Conservation (phyloP, 1,140 invertebrate genomes). For the Zaprionus capensis region DNA sequence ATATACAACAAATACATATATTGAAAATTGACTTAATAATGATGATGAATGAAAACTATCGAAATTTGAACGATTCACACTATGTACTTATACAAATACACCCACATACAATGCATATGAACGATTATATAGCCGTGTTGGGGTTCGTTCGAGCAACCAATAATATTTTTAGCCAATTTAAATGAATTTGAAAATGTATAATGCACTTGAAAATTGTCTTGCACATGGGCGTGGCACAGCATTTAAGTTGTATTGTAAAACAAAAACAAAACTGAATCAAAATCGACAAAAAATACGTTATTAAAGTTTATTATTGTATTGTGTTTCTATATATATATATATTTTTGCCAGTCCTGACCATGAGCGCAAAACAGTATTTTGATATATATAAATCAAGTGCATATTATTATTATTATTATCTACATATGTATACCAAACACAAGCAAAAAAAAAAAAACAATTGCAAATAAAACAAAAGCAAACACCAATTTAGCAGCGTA, state of each 20-base stretch:
- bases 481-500: neutral
- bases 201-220: slow-evolving; percentile 40
- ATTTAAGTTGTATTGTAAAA: slow-evolving; percentile 50
- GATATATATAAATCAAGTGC: slow-evolving; percentile 45
- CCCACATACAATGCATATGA: slow-evolving; percentile 4
- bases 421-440: slow-evolving; percentile 54
- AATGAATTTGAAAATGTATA: slow-evolving; percentile 30
- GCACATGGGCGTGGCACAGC: slow-evolving; percentile 35
- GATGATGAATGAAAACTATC: neutral
- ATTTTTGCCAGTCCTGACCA: slow-evolving; percentile 37
- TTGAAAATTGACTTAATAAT: slow-evolving; percentile 22
- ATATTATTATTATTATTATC: slow-evolving; percentile 38
- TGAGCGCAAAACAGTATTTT: slow-evolving; percentile 58
- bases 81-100: slow-evolving; percentile 39
- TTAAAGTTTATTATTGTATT: neutral
- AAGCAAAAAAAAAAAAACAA: slow-evolving; percentile 45
- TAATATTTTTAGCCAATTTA: slow-evolving; percentile 47
- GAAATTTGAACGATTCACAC: slow-evolving; percentile 23
- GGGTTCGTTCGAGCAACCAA: slow-evolving; percentile 16
- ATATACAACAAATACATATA: slow-evolving; percentile 18
- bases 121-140: slow-evolving; percentile 8
- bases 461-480: slow-evolving; percentile 50
- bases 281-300: slow-evolving; percentile 5
- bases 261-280: neutral
- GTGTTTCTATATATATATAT: slow-evolving; percentile 6